Evolutionary conservation across 2,888 invertebrate species (phyloP), one percentile per base, ranked within the genome.

Genomic region (Drosophila nigricruria): DNA sequence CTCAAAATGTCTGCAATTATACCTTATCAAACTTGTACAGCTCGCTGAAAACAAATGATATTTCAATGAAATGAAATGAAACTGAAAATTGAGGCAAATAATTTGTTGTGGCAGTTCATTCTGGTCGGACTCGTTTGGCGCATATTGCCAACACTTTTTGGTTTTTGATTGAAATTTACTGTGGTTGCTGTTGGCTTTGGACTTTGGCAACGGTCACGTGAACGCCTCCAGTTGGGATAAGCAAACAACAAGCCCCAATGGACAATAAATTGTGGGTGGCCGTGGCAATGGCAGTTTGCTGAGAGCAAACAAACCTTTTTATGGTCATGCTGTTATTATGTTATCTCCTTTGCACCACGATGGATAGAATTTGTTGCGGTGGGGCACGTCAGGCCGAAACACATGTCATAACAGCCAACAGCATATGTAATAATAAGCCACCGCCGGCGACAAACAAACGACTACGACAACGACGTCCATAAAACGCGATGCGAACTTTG

Each of bases 351-450:
- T 56, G 47, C 60, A 50, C 63, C 27, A 30, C 16, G 18, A 16
- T 12, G 36, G 40, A 36, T 34, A 10, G 14, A 8, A 20, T 50
- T 20, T 8, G 30, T 3, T 6, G 12, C 14, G 27, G 23, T 27
- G 50, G 59, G 20, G 58, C 32, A 61, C 16, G 52, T 45, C 45
- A 25, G 23, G 60, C 53, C 49, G 56, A 27, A 77, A 80, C 73
- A 69, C 75, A 81, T 86, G 81, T 87, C 81, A 83, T 83, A 79
- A 63, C 68, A 74, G 45, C 56, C 60, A 70, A 34, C 53, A 69
- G 73, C 77, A 77, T 86, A 72, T 87, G 84, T 84, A 81, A 80
- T 87, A 87, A 86, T 81, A 86, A 83, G 78, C 86, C 70, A 64
- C 77, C 56, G 67, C 42, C 43, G 72, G 68, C 47, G 53, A 71